These are phyloP conservation scores for Nudaria mundana DNA, from an alignment of 2,888 invertebrate genomes.

Conservation along the genomic window DNA sequence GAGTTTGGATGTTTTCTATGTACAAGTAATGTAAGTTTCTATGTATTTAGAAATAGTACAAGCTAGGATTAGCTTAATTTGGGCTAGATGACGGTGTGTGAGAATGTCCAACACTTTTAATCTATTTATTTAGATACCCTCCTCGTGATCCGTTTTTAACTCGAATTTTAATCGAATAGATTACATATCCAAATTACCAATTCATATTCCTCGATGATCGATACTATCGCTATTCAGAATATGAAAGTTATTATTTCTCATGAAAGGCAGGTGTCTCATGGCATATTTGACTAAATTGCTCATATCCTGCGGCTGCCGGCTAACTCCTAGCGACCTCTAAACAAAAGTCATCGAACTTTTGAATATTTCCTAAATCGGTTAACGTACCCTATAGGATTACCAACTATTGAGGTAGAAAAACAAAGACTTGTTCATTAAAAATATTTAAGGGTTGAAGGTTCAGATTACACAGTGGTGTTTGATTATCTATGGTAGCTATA, in stretches of 20 bases:
- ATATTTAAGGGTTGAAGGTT: too few relatives aligned
- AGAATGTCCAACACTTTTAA: too few relatives aligned
- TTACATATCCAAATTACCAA: conserved; percentile 9
- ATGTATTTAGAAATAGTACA: too few relatives aligned
- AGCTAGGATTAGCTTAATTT: too few relatives aligned
- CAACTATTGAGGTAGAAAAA: conserved; percentile 36
- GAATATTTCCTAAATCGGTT: conserved; percentile 75
- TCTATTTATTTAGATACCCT: too few relatives aligned
- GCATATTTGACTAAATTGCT: conserved; percentile 32
- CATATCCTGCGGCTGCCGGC: conserved; percentile 50
- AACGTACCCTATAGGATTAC: conserved; percentile 53
- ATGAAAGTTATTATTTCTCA: conserved; percentile 16
- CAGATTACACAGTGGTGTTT: too few relatives aligned
- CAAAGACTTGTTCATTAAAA: too few relatives aligned
- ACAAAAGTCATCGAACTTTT: conserved; percentile 67
- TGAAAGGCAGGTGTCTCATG: conserved; percentile 35
- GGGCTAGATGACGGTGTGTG: too few relatives aligned
- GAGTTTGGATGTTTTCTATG: too few relatives aligned
- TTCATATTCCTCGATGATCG: conserved; percentile 15
- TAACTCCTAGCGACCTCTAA: conserved; percentile 60
- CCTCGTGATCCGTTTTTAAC: too few relatives aligned
- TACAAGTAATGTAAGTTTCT: too few relatives aligned
- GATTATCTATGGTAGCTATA: too few relatives aligned
- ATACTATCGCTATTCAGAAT: conserved; percentile 15
- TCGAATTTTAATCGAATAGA: neutral